A percentile compares a stretch with the other conserved stretches of the same genome.
These are phyloP conservation scores for Limosa lapponica DNA, from an alignment of 2,797 vertebrate species.

Conservation along the genomic window DNA sequence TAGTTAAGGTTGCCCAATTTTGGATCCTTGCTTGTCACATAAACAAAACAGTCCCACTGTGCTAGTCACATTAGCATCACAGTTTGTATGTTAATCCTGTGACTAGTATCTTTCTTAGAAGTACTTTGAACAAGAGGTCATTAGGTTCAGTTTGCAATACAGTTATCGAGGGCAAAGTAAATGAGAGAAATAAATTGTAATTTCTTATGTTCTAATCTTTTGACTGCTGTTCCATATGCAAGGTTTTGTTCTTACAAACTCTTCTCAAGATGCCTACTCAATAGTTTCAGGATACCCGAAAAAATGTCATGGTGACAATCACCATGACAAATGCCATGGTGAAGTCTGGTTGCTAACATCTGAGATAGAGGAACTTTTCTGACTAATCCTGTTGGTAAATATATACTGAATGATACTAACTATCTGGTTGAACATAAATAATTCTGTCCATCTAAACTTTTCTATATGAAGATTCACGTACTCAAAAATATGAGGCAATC, in stretches of 20 bases:
- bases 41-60: background rate
- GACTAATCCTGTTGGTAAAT: background rate
- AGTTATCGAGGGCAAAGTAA: background rate
- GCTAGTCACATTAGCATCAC: background rate
- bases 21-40: background rate
- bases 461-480: background rate
- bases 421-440: background rate
- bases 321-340: background rate
- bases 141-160: background rate
- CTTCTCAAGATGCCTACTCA: background rate
- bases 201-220: background rate
- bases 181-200: background rate
- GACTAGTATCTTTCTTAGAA: background rate
- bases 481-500: background rate
- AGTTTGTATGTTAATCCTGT: background rate
- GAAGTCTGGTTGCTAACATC: background rate
- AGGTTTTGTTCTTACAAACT: background rate
- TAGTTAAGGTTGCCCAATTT: background rate
- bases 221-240: background rate
- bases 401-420: background rate
- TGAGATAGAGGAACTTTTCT: background rate
- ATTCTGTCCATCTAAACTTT: background rate
- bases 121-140: background rate
- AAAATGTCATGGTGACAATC: background rate
- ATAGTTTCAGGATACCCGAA: background rate